Evolutionary conservation across 2,888 invertebrate species (phyloP).

Genomic region (Metalampra italica): DNA sequence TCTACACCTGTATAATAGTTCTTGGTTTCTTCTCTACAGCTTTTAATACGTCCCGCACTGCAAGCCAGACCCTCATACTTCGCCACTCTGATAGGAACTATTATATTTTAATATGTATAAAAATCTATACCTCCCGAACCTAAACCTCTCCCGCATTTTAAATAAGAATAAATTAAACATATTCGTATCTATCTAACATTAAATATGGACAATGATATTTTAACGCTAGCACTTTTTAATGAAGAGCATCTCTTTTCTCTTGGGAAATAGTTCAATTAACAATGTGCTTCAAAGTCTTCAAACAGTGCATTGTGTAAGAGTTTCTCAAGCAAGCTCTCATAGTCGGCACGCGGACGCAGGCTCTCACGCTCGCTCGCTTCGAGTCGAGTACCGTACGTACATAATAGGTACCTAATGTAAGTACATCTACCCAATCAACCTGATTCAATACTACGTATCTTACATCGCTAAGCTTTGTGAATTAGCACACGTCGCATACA

Average conservation of each 20-base stretch:
- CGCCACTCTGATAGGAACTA: too few species aligned
- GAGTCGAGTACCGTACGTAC: constrained; percentile 13
- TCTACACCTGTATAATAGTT: too few species aligned
- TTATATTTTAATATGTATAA: too few species aligned
- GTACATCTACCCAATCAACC: constrained; percentile 13
- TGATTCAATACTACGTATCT: not conserved
- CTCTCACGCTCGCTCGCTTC: constrained; percentile 11
- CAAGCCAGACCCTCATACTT: too few species aligned
- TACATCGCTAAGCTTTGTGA: not conserved
- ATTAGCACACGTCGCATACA: not conserved
- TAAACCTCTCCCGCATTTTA: too few species aligned
- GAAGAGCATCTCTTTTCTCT: not conserved
- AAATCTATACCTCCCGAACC: too few species aligned
- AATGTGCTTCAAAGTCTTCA: not conserved
- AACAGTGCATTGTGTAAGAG: constrained; percentile 1
- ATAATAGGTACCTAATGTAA: constrained; percentile 7
- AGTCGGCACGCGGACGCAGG: constrained; percentile 2
- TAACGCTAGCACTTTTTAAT: not conserved
- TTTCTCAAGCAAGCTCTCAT: not conserved
- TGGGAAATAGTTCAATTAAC: constrained; percentile 1
- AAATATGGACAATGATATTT: too few species aligned
- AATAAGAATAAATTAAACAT: too few species aligned
- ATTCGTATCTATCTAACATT: too few species aligned
- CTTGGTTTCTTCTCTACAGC: too few species aligned
- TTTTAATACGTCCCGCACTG: too few species aligned